Conservation (phyloP, 2,113 vertebrate species). For the Pomatostomus ruficeps region DNA sequence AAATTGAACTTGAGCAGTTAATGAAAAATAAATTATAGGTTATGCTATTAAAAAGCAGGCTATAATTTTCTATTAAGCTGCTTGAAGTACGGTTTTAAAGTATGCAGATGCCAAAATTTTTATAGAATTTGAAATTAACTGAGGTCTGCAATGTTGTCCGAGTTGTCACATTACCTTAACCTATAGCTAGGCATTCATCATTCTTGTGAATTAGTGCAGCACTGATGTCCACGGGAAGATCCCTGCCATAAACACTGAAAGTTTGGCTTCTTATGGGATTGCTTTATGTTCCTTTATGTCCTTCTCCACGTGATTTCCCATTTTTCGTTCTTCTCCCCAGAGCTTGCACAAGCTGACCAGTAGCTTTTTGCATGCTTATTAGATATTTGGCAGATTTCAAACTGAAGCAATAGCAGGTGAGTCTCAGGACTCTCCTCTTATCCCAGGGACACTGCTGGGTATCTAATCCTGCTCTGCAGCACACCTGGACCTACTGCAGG, state of each 20-base stretch:
- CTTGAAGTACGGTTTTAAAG: background rate
- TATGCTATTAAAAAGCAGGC: background rate
- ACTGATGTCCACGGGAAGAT: fast-evolving
- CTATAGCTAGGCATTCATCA: background rate
- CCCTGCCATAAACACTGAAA: background rate
- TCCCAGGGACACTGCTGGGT: background rate
- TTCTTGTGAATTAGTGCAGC: background rate
- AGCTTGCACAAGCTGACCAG: background rate
- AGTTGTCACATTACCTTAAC: background rate
- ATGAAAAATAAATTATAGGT: constrained; percentile 6
- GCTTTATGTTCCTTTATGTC: background rate
- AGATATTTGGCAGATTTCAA: background rate
- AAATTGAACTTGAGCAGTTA: background rate
- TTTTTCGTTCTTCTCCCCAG: background rate
- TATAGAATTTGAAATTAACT: background rate
- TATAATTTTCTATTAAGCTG: background rate
- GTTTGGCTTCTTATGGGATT: background rate
- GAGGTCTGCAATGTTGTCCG: background rate
- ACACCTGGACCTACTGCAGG: background rate
- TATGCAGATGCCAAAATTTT: background rate
- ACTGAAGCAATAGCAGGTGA: background rate
- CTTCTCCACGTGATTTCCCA: background rate
- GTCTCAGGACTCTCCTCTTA: background rate
- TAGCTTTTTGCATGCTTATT: background rate
- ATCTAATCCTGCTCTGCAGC: background rate